Conservation (phyloP, 2,888 invertebrate species). For the Ennomos quercinarius region DNA sequence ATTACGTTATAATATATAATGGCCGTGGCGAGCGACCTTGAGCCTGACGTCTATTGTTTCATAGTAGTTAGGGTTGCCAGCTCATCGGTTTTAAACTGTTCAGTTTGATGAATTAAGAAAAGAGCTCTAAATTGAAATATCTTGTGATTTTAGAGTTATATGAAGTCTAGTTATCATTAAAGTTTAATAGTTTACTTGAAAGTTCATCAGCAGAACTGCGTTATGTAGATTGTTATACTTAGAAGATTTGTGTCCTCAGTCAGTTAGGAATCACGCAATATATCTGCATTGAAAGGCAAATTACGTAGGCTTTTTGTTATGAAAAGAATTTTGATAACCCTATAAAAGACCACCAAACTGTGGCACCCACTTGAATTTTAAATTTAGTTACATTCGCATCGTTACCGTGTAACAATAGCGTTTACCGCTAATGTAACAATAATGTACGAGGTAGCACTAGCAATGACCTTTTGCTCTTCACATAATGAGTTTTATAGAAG, state of each 20-base stretch:
- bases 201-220: too few species aligned
- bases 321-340: slow-evolving; percentile 14
- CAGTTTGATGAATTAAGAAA: too few species aligned
- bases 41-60: slow-evolving; percentile 77
- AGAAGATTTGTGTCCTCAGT: too few species aligned
- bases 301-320: background rate
- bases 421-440: slow-evolving; percentile 41
- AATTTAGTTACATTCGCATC: slow-evolving; percentile 49
- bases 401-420: slow-evolving; percentile 39
- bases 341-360: slow-evolving; percentile 32
- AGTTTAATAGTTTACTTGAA: too few species aligned
- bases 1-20: slow-evolving; percentile 75
- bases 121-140: too few species aligned
- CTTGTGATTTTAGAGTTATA: too few species aligned
- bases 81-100: background rate
- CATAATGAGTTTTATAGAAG: slow-evolving; percentile 23
- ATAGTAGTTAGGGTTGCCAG: slow-evolving; percentile 19
- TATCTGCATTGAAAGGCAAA: background rate
- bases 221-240: too few species aligned
- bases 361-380: slow-evolving; percentile 54
- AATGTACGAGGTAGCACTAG: slow-evolving; percentile 30
- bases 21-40: slow-evolving; percentile 77
- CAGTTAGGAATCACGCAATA: too few species aligned
- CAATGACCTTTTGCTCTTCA: slow-evolving; percentile 35
- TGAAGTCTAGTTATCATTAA: too few species aligned